Conservation (phyloP, 2,797 vertebrate genomes). For the Sebastes trivittatus region DNA sequence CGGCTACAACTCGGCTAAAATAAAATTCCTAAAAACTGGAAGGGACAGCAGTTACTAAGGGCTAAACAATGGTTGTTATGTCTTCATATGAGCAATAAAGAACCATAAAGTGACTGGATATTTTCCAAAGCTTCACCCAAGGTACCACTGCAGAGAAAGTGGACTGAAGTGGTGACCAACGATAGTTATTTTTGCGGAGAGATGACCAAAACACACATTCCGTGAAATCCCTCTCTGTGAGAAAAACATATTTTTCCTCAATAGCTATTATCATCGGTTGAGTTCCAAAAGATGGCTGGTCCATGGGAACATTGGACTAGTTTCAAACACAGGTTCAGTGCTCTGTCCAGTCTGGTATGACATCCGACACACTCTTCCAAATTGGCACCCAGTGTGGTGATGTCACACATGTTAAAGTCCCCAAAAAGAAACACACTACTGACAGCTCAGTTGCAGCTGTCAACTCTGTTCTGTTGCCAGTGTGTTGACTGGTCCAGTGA, state of each 20-base stretch:
- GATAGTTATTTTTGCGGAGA: neutral
- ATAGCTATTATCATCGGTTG: neutral
- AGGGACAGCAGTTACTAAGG: neutral
- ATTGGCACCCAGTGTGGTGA: constrained; percentile 2
- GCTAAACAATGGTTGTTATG: neutral
- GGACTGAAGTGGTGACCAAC: neutral
- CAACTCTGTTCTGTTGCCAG: constrained; percentile 1
- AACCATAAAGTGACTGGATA: neutral
- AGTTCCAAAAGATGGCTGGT: neutral
- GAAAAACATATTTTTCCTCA: neutral
- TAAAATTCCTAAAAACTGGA: neutral
- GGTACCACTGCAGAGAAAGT: neutral
- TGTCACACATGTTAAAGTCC: constrained; percentile 20
- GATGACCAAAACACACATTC: neutral
- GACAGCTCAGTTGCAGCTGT: constrained; percentile 2
- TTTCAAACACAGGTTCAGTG: constrained; percentile 5
- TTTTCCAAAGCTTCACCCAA: neutral
- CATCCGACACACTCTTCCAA: neutral
- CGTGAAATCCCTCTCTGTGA: neutral
- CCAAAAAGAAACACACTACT: neutral
- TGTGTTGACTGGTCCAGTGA: constrained; percentile 6
- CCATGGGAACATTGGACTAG: neutral
- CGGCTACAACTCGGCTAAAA: neutral
- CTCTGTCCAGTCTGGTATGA: constrained; percentile 1
- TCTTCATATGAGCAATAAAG: neutral